Percentiles rank a stretch among this genome's conserved stretches.
Conservation (phyloP, 1,140 invertebrate genomes). For the Yoshiicerus persimilis region DNA sequence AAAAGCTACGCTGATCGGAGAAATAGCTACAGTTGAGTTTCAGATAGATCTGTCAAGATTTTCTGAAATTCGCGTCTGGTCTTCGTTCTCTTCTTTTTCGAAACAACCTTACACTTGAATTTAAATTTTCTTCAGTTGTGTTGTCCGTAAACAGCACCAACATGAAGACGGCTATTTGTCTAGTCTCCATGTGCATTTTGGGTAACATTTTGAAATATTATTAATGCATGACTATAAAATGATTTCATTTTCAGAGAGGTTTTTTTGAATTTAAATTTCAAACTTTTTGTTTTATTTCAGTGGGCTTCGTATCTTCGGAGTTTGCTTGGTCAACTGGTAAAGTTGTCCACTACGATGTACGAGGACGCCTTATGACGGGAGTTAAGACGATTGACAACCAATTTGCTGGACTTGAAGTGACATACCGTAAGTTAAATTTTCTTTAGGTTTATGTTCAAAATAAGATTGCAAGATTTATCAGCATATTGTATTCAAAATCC, state of each 20-base stretch:
- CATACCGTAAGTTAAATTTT: not conserved
- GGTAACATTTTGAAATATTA: constrained; percentile 30
- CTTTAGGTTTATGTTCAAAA: not conserved
- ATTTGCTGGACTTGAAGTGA: constrained; percentile 39
- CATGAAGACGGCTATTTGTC: constrained; percentile 44
- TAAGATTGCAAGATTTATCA: too few species aligned
- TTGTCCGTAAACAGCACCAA: not conserved
- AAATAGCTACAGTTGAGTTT: constrained; percentile 28
- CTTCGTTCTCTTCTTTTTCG: not conserved
- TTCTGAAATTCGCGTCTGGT: not conserved
- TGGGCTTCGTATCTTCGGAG: constrained; percentile 37
- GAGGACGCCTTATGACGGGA: constrained; percentile 39
- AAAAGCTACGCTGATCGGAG: not conserved
- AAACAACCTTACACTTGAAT: not conserved
- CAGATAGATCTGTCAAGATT: constrained; percentile 37
- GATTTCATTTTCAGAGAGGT: not conserved
- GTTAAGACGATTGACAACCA: constrained; percentile 30
- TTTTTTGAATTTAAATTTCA: not conserved
- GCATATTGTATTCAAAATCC: too few species aligned
- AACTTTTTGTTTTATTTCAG: constrained; percentile 34
- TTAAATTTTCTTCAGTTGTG: not conserved
- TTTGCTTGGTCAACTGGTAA: constrained; percentile 36
- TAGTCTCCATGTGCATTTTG: constrained; percentile 41
- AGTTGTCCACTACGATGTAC: constrained; percentile 33
- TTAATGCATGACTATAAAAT: not conserved